Conservation (phyloP, 2,888 invertebrate species). For the Tetragonula carbonaria region DNA sequence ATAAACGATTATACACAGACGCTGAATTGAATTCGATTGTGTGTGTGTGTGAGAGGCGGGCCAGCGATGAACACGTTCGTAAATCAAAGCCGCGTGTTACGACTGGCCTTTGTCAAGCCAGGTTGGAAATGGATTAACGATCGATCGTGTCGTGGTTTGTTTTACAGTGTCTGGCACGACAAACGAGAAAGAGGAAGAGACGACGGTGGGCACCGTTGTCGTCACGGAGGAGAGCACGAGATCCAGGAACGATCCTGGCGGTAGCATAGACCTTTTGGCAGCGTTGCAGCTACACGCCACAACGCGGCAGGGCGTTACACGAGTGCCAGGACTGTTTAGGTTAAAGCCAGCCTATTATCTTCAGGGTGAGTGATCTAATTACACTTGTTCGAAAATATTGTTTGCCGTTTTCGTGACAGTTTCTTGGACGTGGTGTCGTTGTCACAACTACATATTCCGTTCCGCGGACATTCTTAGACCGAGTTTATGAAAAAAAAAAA, state of each 20-base stretch:
- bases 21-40: background rate
- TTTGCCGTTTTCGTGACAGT: background rate
- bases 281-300: slow-evolving; percentile 92
- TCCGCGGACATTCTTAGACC: no score
- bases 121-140: slow-evolving; percentile 29
- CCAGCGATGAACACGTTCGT: slow-evolving; percentile 3
- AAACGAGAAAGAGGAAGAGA: slow-evolving; percentile 78
- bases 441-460: no score
- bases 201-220: slow-evolving; percentile 69
- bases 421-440: background rate
- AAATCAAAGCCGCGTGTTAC: slow-evolving; percentile 5
- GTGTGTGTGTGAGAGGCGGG: no score
- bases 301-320: slow-evolving; percentile 89
- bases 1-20: background rate
- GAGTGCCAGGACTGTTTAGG: slow-evolving; percentile 88
- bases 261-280: slow-evolving; percentile 90
- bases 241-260: slow-evolving; percentile 78
- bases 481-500: no score
- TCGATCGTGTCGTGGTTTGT: slow-evolving; percentile 21
- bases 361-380: slow-evolving; percentile 86
- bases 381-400: background rate
- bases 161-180: slow-evolving; percentile 79
- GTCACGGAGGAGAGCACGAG: slow-evolving; percentile 81
- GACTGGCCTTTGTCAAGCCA: background rate
- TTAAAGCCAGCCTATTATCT: slow-evolving; percentile 90